Conservation (phyloP, 2,888 invertebrate species). For the Colletes collaris region DNA sequence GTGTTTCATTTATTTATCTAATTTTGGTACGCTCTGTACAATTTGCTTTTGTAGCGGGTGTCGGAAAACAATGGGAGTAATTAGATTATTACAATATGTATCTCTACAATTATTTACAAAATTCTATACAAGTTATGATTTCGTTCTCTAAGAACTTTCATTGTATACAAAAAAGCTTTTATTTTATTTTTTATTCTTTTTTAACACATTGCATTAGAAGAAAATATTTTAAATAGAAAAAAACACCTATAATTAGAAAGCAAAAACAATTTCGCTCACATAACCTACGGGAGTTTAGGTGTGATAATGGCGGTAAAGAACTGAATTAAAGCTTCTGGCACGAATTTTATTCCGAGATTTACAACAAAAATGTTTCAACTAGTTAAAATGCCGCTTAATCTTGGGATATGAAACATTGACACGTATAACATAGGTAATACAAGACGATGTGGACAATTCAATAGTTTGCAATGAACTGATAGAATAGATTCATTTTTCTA, state of each 20-base stretch:
- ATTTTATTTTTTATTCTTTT: neutral
- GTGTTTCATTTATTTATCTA: conserved; percentile 41
- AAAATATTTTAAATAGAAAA: neutral
- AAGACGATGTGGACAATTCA: conserved; percentile 81
- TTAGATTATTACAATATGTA: conserved; percentile 37
- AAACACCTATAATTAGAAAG: conserved; percentile 3
- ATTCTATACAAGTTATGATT: conserved; percentile 39
- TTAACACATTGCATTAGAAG: neutral
- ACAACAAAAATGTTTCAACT: conserved; percentile 81
- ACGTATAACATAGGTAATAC: conserved; percentile 83
- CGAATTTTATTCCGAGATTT: conserved; percentile 82
- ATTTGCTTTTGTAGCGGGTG: conserved; percentile 4
- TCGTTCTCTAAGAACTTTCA: conserved; percentile 19
- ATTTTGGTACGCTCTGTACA: conserved; percentile 46
- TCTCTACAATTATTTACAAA: conserved; percentile 53
- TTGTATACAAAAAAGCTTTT: conserved; percentile 10
- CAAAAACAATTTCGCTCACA: conserved; percentile 25
- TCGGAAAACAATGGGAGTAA: conserved; percentile 30
- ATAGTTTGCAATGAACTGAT: conserved; percentile 71
- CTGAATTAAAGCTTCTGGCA: conserved; percentile 80
- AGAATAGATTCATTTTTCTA: conserved; percentile 69
- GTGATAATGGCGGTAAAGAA: conserved; percentile 69
- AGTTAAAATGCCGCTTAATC: conserved; percentile 82
- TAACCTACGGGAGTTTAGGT: conserved; percentile 57
- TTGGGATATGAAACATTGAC: conserved; percentile 82